phyloP scores from a whole-genome alignment of 1,140 invertebrate genomes.

The Radopholus similis region DNA sequence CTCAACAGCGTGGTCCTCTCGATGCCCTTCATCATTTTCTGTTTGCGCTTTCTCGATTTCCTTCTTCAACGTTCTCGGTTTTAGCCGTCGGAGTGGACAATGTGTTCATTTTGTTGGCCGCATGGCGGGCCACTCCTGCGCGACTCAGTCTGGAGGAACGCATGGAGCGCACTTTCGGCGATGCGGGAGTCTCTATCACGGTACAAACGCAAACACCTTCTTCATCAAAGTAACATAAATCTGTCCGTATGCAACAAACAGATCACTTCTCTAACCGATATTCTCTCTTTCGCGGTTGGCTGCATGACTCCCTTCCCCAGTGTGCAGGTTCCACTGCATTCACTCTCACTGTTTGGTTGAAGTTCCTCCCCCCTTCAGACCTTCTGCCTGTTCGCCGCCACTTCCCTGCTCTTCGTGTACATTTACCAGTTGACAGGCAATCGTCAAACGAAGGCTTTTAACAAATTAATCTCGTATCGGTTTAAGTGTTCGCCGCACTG shows the following conservation, averaged over 20 bases:
- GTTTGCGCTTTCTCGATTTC: conserved; percentile 63
- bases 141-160: conserved; percentile 76
- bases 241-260: no score
- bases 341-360: no score
- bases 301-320: conserved; percentile 70
- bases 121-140: conserved; percentile 78
- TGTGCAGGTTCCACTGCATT: conserved; percentile 64
- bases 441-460: no score
- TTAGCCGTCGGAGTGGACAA: conserved; percentile 58
- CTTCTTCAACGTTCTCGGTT: conserved; percentile 21
- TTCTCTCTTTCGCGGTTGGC: conserved; percentile 92
- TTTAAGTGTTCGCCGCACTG: conserved; percentile 61
- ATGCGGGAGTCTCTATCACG: conserved; percentile 94
- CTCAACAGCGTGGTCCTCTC: conserved; percentile 57
- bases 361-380: conserved; percentile 37
- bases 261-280: conserved; percentile 93
- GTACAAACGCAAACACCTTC: no score
- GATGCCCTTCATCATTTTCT: conserved; percentile 88
- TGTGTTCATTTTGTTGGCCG: conserved; percentile 71
- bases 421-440: conserved; percentile 62
- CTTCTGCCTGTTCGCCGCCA: conserved; percentile 59
- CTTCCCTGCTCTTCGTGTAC: conserved; percentile 62
- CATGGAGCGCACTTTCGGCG: conserved; percentile 73
- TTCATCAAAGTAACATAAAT: neutral
- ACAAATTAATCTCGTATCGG: no score